Conservation (phyloP, 1,140 invertebrate genomes). For the Heliconius hewitsoni region DNA sequence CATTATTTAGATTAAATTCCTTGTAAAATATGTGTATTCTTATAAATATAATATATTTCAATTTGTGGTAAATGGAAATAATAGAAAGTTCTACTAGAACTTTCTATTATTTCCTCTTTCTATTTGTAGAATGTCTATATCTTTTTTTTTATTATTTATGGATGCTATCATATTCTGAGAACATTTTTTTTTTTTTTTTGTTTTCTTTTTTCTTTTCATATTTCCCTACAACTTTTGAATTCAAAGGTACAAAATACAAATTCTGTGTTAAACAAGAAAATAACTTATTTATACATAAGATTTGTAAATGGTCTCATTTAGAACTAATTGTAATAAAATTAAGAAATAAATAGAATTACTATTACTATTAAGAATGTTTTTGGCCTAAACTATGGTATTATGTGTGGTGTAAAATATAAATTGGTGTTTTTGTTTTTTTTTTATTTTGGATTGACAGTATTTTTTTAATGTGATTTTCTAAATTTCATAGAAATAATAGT, state of each 20-base stretch:
- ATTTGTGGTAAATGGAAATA: neutral
- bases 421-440: neutral
- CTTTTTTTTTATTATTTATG: neutral
- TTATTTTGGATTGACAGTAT: neutral
- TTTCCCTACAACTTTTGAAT: neutral
- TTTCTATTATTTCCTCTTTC: no score
- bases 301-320: constrained; percentile 28
- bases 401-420: neutral
- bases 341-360: neutral
- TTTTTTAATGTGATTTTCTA: neutral
- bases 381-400: neutral
- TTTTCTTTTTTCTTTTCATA: neutral
- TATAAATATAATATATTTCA: neutral
- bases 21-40: neutral
- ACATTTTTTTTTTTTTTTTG: no score
- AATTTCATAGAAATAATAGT: neutral
- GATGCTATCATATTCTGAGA: neutral
- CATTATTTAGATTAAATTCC: neutral
- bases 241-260: neutral
- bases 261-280: neutral
- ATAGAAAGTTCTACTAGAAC: neutral
- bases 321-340: neutral
- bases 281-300: neutral
- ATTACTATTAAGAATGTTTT: neutral
- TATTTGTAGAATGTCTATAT: neutral